Base-by-base conservation (phyloP, 2,113 vertebrate species). In the Mus spicilegus region DNA sequence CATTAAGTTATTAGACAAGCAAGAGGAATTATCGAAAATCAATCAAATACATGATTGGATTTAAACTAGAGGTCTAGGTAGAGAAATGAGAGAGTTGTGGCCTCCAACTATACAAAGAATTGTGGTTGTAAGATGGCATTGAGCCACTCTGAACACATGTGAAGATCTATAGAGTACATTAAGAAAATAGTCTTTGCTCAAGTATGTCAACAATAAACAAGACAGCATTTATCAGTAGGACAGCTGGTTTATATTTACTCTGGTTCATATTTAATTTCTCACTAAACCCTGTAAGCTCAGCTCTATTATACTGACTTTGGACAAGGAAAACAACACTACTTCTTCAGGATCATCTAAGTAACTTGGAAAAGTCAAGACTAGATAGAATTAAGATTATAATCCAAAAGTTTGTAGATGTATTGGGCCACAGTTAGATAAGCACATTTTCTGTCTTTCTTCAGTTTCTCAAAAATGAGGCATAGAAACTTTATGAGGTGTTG, bases 301-400 rank as follows among this genome's bases (percentile, higher is more conserved):
- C 22, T 65, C 6, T 73, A 26, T 89, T 78, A 94, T 65, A 5
- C 42, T 26, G 12, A 54, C n/a, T 36, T 51, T 13, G 12, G 3
- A 65, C 19, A 6, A 24, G 26, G 56, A 87, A 87, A 94, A 36
- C 7, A 54, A 17, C 1, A 2, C 56, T 92, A 2, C 56, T 92
- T 82, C n/a, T 90, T 9, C 28, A 76, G 22, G 12, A 42, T 87
- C 12, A 63, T 14, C 54, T n/a, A 80, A 54, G 20, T n/a, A 63
- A 75, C 13, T 51, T 36, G 67, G 17, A 8, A 80, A 17, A n/a
- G 67, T 70, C 2, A 24, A 70, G 49, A 13, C 58, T 36, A 84
- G 17, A 97, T 36, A 84, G 17, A 97, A 70, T 85, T 80, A 87
- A 93, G 75, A 73, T 58, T 28, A 90, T 73, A 87, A 33, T n/a